Conservation (phyloP, 2,888 invertebrate species). For the Drosophila pseudotakahashii region DNA sequence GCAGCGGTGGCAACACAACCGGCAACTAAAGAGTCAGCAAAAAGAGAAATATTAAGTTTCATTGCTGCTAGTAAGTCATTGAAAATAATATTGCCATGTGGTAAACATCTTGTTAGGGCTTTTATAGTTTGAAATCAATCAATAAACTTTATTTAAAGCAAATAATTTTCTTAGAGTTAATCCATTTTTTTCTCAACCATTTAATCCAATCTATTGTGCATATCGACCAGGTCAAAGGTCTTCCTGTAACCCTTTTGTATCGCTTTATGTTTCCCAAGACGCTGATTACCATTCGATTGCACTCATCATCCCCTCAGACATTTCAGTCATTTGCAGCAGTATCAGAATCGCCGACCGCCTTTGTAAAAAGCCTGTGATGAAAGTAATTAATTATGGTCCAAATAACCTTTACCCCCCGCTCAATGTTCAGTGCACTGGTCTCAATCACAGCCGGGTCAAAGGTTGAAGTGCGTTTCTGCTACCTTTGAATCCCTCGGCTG, state of each 20-base stretch:
- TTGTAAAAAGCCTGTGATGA: conserved; percentile 16
- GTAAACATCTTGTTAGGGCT: too few relatives aligned
- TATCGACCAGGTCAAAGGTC: conserved; percentile 26
- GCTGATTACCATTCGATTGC: conserved; percentile 31
- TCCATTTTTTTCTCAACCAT: too few relatives aligned
- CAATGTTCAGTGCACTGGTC: conserved; percentile 8
- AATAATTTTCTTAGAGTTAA: too few relatives aligned
- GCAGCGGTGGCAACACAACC: conserved; percentile 31
- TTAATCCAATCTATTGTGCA: background rate
- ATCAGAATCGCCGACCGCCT: conserved; percentile 12
- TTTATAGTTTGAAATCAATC: too few relatives aligned
- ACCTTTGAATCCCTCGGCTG: conserved; percentile 6
- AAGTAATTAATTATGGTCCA: conserved; percentile 39
- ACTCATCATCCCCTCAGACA: background rate
- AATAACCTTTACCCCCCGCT: conserved; percentile 16
- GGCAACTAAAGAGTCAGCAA: background rate
- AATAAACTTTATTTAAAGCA: too few relatives aligned
- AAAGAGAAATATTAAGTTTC: background rate
- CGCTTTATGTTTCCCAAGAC: conserved; percentile 8
- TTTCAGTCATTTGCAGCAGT: background rate
- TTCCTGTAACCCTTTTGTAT: background rate
- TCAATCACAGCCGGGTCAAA: conserved; percentile 30
- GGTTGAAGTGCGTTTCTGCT: conserved; percentile 2
- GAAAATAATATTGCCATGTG: background rate
- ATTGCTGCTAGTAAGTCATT: background rate